Base-by-base conservation (phyloP, 1,140 invertebrate genomes). In the Marisa cornuarietis region DNA sequence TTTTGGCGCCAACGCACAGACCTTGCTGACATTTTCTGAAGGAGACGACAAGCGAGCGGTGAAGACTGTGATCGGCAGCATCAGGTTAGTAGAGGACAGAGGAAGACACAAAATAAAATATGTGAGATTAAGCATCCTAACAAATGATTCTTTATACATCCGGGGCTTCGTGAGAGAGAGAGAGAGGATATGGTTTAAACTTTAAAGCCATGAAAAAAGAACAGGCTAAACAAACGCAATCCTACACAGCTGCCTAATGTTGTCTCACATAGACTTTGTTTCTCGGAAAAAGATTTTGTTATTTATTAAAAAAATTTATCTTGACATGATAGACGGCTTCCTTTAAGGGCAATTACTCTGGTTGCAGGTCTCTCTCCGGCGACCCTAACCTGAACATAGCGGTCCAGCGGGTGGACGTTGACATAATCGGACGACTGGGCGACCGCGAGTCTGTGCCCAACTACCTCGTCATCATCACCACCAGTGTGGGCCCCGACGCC, bases 401-500 rank as follows among this genome's bases (percentile, higher is more conserved):
- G 22, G 76, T 87, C 6, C 73, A 80, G 18, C 82, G 85, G 26
- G 85, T 84, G 16, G 78, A 83, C 8, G 71, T 80, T 26, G 75
- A 83, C 11, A 69, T 89, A 16, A 79, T 88, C n/a, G 72, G 79
- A 24, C n/a, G 49, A 16, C 31, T 51, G 14, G 83, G 84, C 16
- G 85, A 85, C 24, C 73, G 84, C 26, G 42, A 62, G 24, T 54
- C 80, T 26, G 84, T 85, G 11, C 86, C 85, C 0, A 85, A 88
- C 79, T 87, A 87, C 69, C 71, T 87, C 1, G 81, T 89, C 14
- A 71, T 89, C 20, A 52, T 89, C 20, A 85, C 87, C 26, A 84
- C 83, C 74, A 83, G 85, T 63, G 82, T 87, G 76, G 80, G 82
- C 62, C 13, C 42, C 11, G 71, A 81, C 0, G 79, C 86, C 4